A percentile compares a stretch with the other conserved stretches of the same genome.
phyloP scores from a whole-genome alignment of 2,113 vertebrate genomes.

The Apodemus speciosus region DNA sequence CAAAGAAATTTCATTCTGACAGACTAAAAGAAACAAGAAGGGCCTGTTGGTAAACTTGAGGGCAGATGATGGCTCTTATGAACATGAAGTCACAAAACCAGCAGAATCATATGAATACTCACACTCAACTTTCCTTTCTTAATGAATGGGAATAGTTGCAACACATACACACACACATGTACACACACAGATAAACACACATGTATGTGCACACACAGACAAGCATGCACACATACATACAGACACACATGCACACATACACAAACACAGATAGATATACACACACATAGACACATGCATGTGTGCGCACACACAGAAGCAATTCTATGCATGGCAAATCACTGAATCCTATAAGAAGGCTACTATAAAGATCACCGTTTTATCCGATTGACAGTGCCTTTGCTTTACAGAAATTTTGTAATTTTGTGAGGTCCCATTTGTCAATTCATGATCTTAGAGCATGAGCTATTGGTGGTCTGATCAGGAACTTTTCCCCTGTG shows the following conservation, averaged over 20 bases:
- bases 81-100: not conserved
- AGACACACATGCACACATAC: not conserved
- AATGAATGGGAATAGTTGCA: not conserved
- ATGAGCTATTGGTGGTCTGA: too few relatives aligned
- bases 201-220: not conserved
- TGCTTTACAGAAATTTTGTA: too few relatives aligned
- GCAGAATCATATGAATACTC: not conserved
- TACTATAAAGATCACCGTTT: too few relatives aligned
- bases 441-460: too few relatives aligned
- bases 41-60: not conserved
- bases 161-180: not conserved
- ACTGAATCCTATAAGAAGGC: not conserved
- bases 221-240: not conserved
- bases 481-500: too few relatives aligned
- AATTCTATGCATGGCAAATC: not conserved
- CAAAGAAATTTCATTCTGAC: not conserved
- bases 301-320: not conserved
- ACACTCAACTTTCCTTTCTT: not conserved
- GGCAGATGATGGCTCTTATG: constrained; percentile 25
- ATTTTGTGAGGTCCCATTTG: too few relatives aligned
- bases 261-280: not conserved
- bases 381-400: too few relatives aligned
- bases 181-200: not conserved
- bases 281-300: not conserved
- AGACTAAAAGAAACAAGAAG: constrained; percentile 12